Conservation (phyloP, 2,797 vertebrate species). For the Falco naumanni region DNA sequence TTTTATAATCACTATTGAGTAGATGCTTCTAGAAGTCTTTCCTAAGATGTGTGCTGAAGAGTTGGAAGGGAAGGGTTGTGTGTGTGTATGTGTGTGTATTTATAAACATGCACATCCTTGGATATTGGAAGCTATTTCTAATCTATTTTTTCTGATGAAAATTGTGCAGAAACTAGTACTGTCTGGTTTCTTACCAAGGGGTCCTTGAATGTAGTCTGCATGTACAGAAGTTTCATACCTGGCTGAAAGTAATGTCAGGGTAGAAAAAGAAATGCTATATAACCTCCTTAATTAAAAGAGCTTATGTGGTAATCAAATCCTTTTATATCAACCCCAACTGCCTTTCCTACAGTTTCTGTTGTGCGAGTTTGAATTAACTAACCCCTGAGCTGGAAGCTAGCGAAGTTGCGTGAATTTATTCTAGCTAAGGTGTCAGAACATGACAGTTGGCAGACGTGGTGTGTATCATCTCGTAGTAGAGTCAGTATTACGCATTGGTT, state of each 20-base stretch:
- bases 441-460: fast-evolving
- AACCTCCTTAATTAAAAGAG: background rate
- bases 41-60: background rate
- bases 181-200: background rate
- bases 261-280: background rate
- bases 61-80: background rate
- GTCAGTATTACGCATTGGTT: background rate
- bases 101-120: background rate
- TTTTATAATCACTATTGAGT: background rate
- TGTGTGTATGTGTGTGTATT: background rate
- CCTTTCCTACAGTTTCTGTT: background rate
- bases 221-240: background rate
- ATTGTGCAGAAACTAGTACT: background rate
- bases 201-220: background rate
- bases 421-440: background rate
- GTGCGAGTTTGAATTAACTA: background rate
- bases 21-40: background rate
- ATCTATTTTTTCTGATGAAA: background rate
- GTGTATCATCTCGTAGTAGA: background rate
- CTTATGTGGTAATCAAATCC: background rate
- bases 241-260: background rate
- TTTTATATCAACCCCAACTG: background rate
- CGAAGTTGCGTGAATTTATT: background rate
- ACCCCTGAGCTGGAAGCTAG: background rate
- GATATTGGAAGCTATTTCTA: background rate